Evolutionary conservation across 2,113 vertebrate species (phyloP).

Genomic region (Galbula dea): DNA sequence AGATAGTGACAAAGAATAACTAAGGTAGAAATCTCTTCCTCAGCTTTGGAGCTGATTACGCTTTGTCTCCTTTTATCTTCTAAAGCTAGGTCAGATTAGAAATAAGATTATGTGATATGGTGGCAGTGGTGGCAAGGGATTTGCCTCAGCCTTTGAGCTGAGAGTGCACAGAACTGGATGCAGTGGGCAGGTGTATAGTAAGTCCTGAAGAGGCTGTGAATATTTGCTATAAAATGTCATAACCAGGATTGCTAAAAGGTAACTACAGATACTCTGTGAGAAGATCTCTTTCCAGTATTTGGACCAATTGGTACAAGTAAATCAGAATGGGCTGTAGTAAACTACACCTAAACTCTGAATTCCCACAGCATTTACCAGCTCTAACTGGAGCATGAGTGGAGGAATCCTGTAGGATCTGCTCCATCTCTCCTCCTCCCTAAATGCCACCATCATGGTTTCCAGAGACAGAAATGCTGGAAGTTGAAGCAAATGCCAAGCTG

Average conservation of each 20-base stretch:
- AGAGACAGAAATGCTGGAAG: background rate
- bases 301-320: background rate
- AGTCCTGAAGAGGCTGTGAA: background rate
- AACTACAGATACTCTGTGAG: background rate
- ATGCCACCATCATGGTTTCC: background rate
- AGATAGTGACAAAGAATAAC: background rate
- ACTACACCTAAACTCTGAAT: background rate
- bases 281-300: background rate
- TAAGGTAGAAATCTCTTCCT: background rate
- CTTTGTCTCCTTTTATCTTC: background rate
- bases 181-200: background rate
- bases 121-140: background rate
- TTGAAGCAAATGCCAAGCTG: background rate
- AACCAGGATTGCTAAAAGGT: background rate
- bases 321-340: background rate
- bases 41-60: background rate
- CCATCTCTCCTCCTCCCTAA: background rate
- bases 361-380: background rate
- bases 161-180: background rate
- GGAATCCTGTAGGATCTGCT: no score
- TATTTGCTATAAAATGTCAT: background rate
- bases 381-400: background rate
- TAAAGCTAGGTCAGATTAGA: background rate
- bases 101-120: background rate
- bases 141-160: background rate